Base-by-base conservation (phyloP, 2,888 invertebrate species). In the Margaritifera margaritifera region DNA sequence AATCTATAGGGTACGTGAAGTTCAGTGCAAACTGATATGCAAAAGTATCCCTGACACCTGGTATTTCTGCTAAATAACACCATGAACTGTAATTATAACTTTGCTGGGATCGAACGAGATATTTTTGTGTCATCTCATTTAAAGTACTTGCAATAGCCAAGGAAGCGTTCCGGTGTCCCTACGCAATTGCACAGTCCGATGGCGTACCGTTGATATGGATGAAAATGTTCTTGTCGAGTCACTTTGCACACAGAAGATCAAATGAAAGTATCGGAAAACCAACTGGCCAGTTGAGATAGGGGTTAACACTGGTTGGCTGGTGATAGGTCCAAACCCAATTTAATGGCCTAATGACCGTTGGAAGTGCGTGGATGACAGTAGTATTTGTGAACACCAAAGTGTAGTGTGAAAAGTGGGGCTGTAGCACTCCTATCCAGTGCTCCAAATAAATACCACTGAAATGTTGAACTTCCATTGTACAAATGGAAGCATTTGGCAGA, bases 261-360 rank as follows among this genome's bases (percentile, higher is more conserved):
- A 74, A 69, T 1, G 74, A 74, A n/a, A 69, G 51, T 20, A 74
- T 64, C 19, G 68, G 58, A 62, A 71, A 74, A 31, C 71, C 74
- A 3, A 66, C 53, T 6, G 74, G 71, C 71, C 71, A 74, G 31
- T 68, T 71, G 4, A 74, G 59, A 42, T 74, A 74, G 4, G 71
- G 62, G 22, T 71, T 71, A 31, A 63, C 61, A n/a, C 64, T 64
- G 18, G 60, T 55, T 6, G 64, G 62, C 0, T 60, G 55, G 62
- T 66, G 66, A 50, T 66, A 74, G 11, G 74, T 74, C 74, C 74
- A 74, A 3, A 74, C 64, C 68, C 68, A 74, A 4, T 68, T 19
- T 19, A 54, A 56, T 20, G 74, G 71, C 20, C 42, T 20, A n/a
- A 74, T 71, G 8, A 54, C 63, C 42, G 42, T 42, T 1, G 42